Evolutionary conservation across 92 coral and sea anemone genomes (phyloP), one percentile per base, ranked within the genome.

Genomic region (Epizoanthus scotinus): DNA sequence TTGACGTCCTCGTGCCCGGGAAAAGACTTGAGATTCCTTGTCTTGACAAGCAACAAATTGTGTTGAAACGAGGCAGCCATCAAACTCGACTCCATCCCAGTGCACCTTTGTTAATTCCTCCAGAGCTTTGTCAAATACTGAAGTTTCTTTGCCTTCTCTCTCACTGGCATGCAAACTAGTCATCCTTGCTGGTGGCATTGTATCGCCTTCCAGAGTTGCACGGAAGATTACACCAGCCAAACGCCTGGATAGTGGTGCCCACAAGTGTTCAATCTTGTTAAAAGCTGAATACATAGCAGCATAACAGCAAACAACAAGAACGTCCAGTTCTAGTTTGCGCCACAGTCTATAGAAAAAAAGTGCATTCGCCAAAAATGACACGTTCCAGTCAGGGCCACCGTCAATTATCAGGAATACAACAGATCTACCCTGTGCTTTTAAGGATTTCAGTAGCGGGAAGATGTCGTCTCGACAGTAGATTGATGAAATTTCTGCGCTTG

Each of bases 331-430:
- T 20, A 71, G 78, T 59, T 73, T 61, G 21, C 14, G 57, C 73
- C 78, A 73, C 63, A 86, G 53, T 17, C 77, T 18, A 47, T 68
- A 68, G 63, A 38, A 77, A 60, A 67, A 63, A 5, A 82, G 57
- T 1, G 66, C 0, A 63, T 77, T 87, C 28, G 68, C 81, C 20
- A 84, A 44, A 25, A n/a, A 77, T 20, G 82, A 82, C 31, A 87
- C 49, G 22, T 40, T 88, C 85, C 84, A 88, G 77, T 88, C 91
- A 2, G 86, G 86, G 44, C 84, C 91, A 10, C 79, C 88, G 36
- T 84, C 86, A 1, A 73, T 64, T 5, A 64, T 73, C 15, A 73
- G 64, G 14, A 73, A 28, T 3, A 73, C 21, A 12, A 18, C 64
- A 7, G 78, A 73, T 18, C 31, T 54, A 6, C 78, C 64, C 19